phyloP scores from a whole-genome alignment of 2,113 vertebrate species.

The Fulmarus glacialis region DNA sequence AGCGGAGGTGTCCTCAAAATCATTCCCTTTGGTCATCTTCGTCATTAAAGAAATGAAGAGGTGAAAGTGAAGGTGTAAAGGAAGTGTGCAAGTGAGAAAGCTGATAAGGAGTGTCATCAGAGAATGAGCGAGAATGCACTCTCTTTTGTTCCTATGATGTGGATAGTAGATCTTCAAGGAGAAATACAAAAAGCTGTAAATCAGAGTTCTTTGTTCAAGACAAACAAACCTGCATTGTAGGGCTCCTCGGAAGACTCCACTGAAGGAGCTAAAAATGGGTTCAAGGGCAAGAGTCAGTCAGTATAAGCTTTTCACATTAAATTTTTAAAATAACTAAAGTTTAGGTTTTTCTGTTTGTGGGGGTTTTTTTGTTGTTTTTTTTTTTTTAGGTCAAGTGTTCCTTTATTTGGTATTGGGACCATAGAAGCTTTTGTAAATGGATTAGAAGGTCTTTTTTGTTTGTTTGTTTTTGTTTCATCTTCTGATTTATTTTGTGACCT shows the following conservation, averaged over 20 bases:
- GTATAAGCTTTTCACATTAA: neutral
- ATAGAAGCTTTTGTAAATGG: neutral
- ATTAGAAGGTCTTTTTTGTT: neutral
- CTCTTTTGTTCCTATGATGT: neutral
- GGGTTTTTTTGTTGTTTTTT: no score
- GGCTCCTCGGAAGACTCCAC: neutral
- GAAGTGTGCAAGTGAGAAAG: neutral
- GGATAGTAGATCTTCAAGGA: neutral
- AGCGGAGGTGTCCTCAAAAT: neutral
- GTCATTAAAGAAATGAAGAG: neutral
- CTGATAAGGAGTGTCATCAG: neutral
- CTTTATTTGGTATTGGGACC: neutral
- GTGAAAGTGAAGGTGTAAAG: neutral
- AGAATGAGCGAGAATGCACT: no score
- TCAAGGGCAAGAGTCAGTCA: neutral
- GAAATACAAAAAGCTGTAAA: neutral
- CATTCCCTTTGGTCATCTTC: neutral
- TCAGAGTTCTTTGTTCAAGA: neutral
- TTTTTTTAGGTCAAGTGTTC: neutral
- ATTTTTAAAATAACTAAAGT: neutral
- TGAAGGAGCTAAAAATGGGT: neutral
- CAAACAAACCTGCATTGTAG: neutral
- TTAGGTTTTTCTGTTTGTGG: neutral
- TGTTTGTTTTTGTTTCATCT: neutral
- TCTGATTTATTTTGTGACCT: slow-evolving; percentile 2